Evolutionary conservation across 2,113 vertebrate species (phyloP).

Genomic region (Tiliqua scincoides): DNA sequence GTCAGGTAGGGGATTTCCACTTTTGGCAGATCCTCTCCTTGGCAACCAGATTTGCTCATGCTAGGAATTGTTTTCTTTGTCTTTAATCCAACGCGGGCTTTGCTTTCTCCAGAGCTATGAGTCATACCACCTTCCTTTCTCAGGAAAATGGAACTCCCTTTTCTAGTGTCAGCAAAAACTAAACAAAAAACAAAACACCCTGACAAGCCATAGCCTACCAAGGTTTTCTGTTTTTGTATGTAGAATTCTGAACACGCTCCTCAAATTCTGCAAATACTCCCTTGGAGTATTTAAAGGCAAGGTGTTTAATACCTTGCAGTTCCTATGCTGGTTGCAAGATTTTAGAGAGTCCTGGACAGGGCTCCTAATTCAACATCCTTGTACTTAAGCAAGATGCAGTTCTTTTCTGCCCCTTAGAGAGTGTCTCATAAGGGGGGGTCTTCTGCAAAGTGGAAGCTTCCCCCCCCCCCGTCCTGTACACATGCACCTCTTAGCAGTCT

Average conservation of each 20-base stretch:
- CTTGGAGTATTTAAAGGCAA: slow-evolving; percentile 63
- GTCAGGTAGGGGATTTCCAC: slow-evolving; percentile 51
- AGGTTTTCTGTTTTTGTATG: slow-evolving; percentile 34
- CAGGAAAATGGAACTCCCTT: slow-evolving; percentile 52
- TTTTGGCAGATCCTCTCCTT: slow-evolving; percentile 34
- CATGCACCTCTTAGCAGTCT: too few species aligned
- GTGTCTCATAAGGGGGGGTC: too few species aligned
- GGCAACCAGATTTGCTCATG: slow-evolving; percentile 15
- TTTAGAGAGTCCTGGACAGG: not conserved
- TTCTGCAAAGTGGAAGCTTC: too few species aligned
- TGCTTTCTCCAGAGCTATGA: slow-evolving; percentile 6
- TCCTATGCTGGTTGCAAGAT: not conserved
- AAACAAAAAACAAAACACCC: not conserved
- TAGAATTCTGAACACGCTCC: slow-evolving; percentile 54
- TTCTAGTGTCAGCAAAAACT: slow-evolving; percentile 1
- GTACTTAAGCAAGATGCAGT: too few species aligned
- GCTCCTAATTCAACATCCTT: not conserved
- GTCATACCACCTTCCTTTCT: slow-evolving; percentile 45
- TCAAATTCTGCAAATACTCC: slow-evolving; percentile 72
- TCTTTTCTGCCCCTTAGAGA: too few species aligned
- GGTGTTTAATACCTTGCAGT: slow-evolving; percentile 65
- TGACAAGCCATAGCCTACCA: slow-evolving; percentile 40
- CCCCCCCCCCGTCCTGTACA: too few species aligned
- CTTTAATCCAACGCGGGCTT: slow-evolving; percentile 24
- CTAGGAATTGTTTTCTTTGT: slow-evolving; percentile 29